Evolutionary conservation across 2,888 invertebrate species (phyloP), one percentile per base, ranked within the genome.

Genomic region (Sepioteuthis lessoniana): DNA sequence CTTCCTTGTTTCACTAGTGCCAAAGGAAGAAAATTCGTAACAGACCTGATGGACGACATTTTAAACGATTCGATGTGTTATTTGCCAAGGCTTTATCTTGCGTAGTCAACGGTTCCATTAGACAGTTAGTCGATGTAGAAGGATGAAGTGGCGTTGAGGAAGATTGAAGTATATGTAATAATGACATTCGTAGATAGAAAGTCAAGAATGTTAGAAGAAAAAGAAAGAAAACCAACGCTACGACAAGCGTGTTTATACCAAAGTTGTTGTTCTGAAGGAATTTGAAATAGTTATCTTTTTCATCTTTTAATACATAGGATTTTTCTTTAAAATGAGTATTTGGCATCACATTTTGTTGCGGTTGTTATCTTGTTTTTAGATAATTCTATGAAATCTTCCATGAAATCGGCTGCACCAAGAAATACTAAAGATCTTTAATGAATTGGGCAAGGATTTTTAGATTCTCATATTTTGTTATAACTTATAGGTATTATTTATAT

Each of bases 1-100:
- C 76, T 76, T 76, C n/a, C n/a, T 76, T 76, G 35, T 35, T 76
- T n/a, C n/a, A 76, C 76, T 76, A 76, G 76, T 25, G 25, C 28
- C 55, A 55, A 21, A 25, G 55, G 55, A 55, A n/a, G 76, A 35
- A 76, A 35, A n/a, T n/a, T 35, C n/a, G 16, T 76, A 55, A 13
- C 76, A 35, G 76, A 35, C 76, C 76, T 76, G 76, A 76, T 76
- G 76, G n/a, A 76, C 76, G 76, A 76, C 76, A 76, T 76, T 76
- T 76, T 76, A 76, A 76, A 76, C 76, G 76, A 76, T 76, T 76
- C 35, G 76, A n/a, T 76, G 76, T 76, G 35, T 76, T 76, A 76
- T 76, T 76, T 76, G 76, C n/a, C 76, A 76, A 76, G 76, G n/a
- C n/a, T 76, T 76, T 76, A 76, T 76, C 35, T 76, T n/a, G 76